These are phyloP conservation scores for Gallinago media DNA, from an alignment of 2,113 vertebrate species.

Conservation along the genomic window DNA sequence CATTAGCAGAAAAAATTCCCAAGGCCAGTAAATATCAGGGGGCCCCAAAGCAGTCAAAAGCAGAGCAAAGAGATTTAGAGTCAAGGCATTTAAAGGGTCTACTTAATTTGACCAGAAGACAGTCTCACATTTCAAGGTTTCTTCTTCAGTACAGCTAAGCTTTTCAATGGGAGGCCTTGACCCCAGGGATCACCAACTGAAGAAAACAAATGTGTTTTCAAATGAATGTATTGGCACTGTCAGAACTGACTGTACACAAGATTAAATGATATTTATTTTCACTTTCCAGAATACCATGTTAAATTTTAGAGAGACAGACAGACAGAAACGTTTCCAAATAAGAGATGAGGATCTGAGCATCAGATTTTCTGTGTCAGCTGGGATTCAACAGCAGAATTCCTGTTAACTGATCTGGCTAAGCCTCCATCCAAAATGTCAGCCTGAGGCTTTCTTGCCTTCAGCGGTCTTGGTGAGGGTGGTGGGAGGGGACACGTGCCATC, in stretches of 20 bases:
- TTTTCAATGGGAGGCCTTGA: slow-evolving; percentile 65
- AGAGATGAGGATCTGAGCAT: slow-evolving; percentile 35
- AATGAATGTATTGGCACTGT: slow-evolving; percentile 55
- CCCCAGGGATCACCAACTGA: slow-evolving; percentile 54
- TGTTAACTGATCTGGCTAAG: slow-evolving; percentile 17
- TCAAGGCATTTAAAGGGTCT: slow-evolving; percentile 61
- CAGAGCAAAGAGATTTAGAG: slow-evolving; percentile 59
- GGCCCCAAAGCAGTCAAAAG: slow-evolving; percentile 52
- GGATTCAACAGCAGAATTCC: slow-evolving; percentile 10
- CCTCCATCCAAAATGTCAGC: neutral
- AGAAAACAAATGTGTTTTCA: slow-evolving; percentile 63
- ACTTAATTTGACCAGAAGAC: slow-evolving; percentile 56
- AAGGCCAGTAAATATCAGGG: slow-evolving; percentile 48
- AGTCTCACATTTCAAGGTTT: slow-evolving; percentile 69
- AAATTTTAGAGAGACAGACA: slow-evolving; percentile 38
- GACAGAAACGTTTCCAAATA: slow-evolving; percentile 26
- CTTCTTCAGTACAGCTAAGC: slow-evolving; percentile 63
- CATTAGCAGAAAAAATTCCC: slow-evolving; percentile 43
- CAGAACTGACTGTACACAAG: slow-evolving; percentile 53
- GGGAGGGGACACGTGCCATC: fast-evolving
- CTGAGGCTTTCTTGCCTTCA: neutral
- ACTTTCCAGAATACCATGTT: slow-evolving; percentile 34
- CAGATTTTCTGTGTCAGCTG: neutral
- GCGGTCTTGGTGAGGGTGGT: neutral
- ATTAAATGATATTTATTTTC: slow-evolving; percentile 64